These are phyloP conservation scores for Periophthalmodon schlosseri DNA, from an alignment of 2,113 vertebrate genomes.

Conservation along the genomic window DNA sequence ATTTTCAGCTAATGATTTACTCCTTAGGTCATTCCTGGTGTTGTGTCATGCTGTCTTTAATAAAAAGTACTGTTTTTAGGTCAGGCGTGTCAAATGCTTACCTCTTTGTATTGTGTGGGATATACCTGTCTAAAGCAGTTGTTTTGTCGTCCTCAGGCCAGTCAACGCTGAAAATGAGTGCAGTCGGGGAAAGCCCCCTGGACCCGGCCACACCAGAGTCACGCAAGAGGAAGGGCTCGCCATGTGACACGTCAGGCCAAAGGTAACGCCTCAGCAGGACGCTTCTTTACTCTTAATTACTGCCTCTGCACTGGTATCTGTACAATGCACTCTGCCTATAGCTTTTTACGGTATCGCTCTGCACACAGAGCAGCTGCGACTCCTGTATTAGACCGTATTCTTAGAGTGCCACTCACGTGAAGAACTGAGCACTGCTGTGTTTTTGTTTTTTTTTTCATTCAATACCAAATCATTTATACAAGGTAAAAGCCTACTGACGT, in stretches of 20 bases:
- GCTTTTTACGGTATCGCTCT: too few relatives aligned
- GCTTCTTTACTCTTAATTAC: neutral
- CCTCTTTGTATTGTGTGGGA: neutral
- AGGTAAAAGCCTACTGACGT: too few relatives aligned
- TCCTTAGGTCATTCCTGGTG: too few relatives aligned
- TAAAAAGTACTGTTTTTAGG: neutral
- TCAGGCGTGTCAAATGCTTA: neutral
- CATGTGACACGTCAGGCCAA: slow-evolving; percentile 88
- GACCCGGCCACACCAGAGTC: slow-evolving; percentile 87
- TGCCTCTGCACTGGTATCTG: neutral
- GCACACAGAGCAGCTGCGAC: too few relatives aligned
- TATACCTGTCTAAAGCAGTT: neutral
- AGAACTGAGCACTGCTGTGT: too few relatives aligned
- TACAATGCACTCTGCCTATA: neutral
- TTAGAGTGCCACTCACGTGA: too few relatives aligned
- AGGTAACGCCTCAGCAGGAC: slow-evolving; percentile 74
- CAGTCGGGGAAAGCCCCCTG: slow-evolving; percentile 88
- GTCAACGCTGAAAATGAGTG: slow-evolving; percentile 91
- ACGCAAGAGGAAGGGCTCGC: slow-evolving; percentile 91
- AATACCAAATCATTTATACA: too few relatives aligned
- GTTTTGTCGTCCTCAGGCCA: slow-evolving; percentile 72
- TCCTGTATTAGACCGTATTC: too few relatives aligned
- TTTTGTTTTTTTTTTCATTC: too few relatives aligned
- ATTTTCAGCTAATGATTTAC: too few relatives aligned
- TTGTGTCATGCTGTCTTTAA: neutral